A percentile compares a stretch with the other conserved stretches of the same genome.
Conservation (phyloP, 2,797 vertebrate species). For the Coilia nasus region DNA sequence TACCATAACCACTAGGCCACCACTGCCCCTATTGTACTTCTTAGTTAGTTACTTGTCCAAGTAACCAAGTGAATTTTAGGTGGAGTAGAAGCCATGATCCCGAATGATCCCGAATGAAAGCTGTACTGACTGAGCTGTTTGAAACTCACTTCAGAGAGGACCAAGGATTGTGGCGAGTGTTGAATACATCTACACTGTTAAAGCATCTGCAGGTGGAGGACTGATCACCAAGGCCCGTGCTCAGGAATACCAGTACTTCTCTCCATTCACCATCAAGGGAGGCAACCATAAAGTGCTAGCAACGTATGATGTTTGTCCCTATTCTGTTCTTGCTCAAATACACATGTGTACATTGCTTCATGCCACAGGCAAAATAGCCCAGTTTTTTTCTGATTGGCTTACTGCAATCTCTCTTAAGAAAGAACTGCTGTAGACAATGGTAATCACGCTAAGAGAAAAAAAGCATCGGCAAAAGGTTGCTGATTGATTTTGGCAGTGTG, state of each 20-base stretch:
- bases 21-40: background rate
- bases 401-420: no score
- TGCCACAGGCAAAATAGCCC: no score
- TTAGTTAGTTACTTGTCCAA: background rate
- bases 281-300: constrained; percentile 75
- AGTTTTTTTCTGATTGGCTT: no score
- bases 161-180: constrained; percentile 71
- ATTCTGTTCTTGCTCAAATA: background rate
- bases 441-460: no score
- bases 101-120: background rate
- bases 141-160: constrained; percentile 68
- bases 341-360: background rate
- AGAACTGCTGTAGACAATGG: no score
- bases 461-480: no score
- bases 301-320: constrained; percentile 61
- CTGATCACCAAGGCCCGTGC: constrained; percentile 75
- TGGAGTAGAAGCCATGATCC: background rate
- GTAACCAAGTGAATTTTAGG: background rate
- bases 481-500: no score
- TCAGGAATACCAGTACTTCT: constrained; percentile 77
- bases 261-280: constrained; percentile 77
- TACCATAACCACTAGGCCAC: no score
- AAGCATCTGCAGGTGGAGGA: constrained; percentile 66
- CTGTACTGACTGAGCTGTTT: background rate
- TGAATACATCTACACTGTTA: constrained; percentile 77